A percentile compares a stretch with the other conserved stretches of the same genome.
Evolutionary conservation across 1,140 invertebrate species (phyloP).

Genomic region (Brachystomella parvula): DNA sequence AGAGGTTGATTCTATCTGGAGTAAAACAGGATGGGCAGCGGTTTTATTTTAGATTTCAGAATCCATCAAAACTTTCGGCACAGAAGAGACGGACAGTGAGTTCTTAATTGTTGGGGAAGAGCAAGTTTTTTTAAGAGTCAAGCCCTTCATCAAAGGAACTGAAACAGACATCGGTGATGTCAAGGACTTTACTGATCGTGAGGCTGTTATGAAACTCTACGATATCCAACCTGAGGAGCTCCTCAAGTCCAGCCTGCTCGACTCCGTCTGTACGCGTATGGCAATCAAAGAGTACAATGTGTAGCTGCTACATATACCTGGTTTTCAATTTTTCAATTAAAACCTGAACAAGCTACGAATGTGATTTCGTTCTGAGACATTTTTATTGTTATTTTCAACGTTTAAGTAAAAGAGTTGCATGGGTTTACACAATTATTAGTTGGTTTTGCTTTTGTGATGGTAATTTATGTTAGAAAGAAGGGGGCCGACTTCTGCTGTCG

Average conservation of each 20-base stretch:
- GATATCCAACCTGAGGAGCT: conserved; percentile 49
- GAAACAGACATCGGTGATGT: conserved; percentile 45
- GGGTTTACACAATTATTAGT: not conserved
- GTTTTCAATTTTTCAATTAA: too few species aligned
- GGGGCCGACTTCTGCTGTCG: too few species aligned
- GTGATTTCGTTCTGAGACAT: too few species aligned
- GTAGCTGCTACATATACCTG: too few species aligned
- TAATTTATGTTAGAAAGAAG: too few species aligned
- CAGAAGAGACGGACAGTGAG: conserved; percentile 49
- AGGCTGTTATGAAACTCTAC: conserved; percentile 50
- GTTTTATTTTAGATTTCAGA: conserved; percentile 31
- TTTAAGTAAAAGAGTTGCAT: conserved; percentile 12
- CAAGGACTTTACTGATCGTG: conserved; percentile 44
- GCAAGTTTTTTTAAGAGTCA: conserved; percentile 41
- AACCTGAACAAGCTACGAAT: too few species aligned
- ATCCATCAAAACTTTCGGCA: conserved; percentile 57
- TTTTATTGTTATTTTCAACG: conserved; percentile 1
- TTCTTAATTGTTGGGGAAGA: conserved; percentile 50
- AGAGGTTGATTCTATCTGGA: conserved; percentile 5
- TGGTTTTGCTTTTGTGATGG: not conserved
- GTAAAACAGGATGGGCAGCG: not conserved
- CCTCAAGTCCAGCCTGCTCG: conserved; percentile 45
- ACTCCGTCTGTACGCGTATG: conserved; percentile 55
- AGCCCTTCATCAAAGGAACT: conserved; percentile 48
- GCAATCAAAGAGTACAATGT: conserved; percentile 47